Evolutionary conservation across 2,797 vertebrate species (phyloP), one percentile per base, ranked within the genome.

Genomic region (Novumbra hubbsi): DNA sequence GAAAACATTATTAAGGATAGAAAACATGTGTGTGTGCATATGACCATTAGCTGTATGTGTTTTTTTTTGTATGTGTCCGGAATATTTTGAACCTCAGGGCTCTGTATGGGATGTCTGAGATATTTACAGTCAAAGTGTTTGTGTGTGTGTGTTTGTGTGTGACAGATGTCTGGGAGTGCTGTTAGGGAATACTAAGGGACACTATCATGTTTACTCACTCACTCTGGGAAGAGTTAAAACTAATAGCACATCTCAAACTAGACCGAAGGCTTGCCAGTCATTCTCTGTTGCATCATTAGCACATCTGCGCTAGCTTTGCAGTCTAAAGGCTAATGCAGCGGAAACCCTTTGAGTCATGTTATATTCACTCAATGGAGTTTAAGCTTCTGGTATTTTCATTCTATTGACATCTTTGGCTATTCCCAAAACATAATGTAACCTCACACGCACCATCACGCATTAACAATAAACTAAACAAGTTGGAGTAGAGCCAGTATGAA

Each of bases 271-370:
- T 14, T 38, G 15, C 41, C 63, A 76, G 49, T 71, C 38, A 62
- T 68, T 71, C 74, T 73, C 74, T 77, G 9, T 21, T 11, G 48
- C 66, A 75, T 76, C 68, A 77, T 84, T 75, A 82, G 68, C 71
- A 38, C 70, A 72, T 78, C 76, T 79, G 78, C 34, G 57, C 52
- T 66, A 70, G 67, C 19, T 19, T 63, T 49, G 1, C 16, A 11
- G 28, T 50, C 34, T 73, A 75, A 80, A 0, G 11, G 4, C 70
- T 21, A 38, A 24, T 79, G 76, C 60, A 79, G 75, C 75, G 52
- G 71, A 30, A 68, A 74, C 49, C 63, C 45, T 32, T 52, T 17
- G 4, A 70, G 24, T 48, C 21, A 24, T 28, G 41, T 71, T 74
- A 49, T 77, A 71, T 68, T 82, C 76, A 72, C 71, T 80, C 71